A percentile compares a stretch with the other conserved stretches of the same genome.
phyloP scores from a whole-genome alignment of 1,140 invertebrate genomes.

The Sipha flava region DNA sequence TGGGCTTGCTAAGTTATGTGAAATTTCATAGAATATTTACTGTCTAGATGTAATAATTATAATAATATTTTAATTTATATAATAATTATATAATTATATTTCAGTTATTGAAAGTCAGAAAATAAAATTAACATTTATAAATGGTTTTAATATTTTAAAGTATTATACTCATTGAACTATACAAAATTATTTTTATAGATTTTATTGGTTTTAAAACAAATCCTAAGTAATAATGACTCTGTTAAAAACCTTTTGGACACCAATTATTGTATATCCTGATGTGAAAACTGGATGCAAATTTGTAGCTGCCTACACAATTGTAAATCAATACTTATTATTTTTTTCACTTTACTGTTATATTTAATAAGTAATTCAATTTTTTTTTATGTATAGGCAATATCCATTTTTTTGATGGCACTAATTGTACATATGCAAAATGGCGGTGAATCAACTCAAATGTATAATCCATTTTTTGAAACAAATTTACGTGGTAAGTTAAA shows the following conservation, averaged over 20 bases:
- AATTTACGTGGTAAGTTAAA: slow-evolving; percentile 61
- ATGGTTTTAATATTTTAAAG: too few species aligned
- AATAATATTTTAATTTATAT: too few species aligned
- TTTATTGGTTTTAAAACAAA: neutral
- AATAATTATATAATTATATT: too few species aligned
- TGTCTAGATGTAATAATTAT: too few species aligned
- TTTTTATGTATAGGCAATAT: slow-evolving; percentile 51
- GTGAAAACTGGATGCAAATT: slow-evolving; percentile 64
- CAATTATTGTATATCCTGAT: slow-evolving; percentile 71
- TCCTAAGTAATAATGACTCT: slow-evolving; percentile 53
- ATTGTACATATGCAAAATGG: slow-evolving; percentile 64
- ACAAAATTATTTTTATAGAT: neutral
- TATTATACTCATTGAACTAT: too few species aligned
- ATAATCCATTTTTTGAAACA: slow-evolving; percentile 78
- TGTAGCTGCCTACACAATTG: slow-evolving; percentile 66
- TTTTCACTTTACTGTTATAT: neutral
- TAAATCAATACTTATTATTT: slow-evolving; percentile 41
- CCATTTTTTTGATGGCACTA: slow-evolving; percentile 65
- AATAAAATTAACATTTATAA: too few species aligned
- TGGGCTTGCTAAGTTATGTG: too few species aligned
- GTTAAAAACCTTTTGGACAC: slow-evolving; percentile 73
- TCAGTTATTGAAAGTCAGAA: too few species aligned
- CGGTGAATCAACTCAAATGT: slow-evolving; percentile 76
- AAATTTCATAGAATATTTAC: too few species aligned
- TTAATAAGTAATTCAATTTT: neutral